Conservation (phyloP, 2,113 vertebrate genomes). For the Tragelaphus scriptus region DNA sequence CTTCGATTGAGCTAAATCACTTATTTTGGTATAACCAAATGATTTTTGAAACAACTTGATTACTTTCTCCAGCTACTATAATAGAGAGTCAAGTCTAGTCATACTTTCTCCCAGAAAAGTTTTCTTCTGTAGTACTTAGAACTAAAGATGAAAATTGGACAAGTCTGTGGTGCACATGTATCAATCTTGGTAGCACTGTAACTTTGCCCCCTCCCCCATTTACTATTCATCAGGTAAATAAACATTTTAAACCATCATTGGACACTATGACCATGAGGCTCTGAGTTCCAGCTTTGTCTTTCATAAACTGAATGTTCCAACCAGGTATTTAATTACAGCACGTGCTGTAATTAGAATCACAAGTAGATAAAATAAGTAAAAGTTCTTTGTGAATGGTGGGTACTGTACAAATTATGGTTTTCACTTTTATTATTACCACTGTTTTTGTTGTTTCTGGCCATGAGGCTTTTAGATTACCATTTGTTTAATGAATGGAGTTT, state of each 20-base stretch:
- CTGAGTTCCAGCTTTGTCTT: constrained; percentile 30
- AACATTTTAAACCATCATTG: constrained; percentile 3
- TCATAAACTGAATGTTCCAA: not conserved
- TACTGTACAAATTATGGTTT: not conserved
- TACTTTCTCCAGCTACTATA: not conserved
- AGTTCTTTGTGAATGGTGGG: not conserved
- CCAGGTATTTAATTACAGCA: not conserved
- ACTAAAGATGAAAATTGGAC: not conserved
- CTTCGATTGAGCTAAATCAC: not conserved
- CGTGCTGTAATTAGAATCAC: not conserved
- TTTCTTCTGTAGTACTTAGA: not conserved
- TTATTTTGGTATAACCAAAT: constrained; percentile 11
- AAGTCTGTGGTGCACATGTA: not conserved
- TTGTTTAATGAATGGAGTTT: constrained; percentile 59
- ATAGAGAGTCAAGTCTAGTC: not conserved
- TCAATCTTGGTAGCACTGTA: not conserved
- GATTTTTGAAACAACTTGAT: not conserved
- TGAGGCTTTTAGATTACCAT: constrained; percentile 36
- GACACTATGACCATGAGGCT: not conserved
- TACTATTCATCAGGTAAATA: not conserved
- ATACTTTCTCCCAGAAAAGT: not conserved
- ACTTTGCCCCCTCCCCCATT: not conserved
- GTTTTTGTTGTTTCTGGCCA: constrained; percentile 58
- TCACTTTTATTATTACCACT: not conserved
- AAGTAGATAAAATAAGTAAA: not conserved